Conservation (phyloP, 2,888 invertebrate species). For the Marronus borbonicus region DNA sequence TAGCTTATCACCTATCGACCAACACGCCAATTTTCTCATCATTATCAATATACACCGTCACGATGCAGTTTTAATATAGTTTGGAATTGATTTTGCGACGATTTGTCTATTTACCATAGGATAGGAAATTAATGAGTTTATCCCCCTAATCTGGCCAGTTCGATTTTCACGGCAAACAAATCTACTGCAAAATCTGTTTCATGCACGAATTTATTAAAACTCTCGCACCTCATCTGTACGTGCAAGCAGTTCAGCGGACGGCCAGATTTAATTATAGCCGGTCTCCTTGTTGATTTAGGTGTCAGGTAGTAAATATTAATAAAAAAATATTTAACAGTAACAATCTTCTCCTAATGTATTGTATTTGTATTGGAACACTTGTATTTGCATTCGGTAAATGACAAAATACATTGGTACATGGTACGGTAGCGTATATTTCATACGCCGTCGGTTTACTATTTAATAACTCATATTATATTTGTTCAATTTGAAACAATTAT, state of each 20-base stretch:
- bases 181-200: constrained; percentile 44
- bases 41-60: too few relatives aligned
- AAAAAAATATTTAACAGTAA: constrained; percentile 47
- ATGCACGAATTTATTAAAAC: constrained; percentile 49
- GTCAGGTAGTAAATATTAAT: constrained; percentile 55
- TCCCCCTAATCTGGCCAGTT: constrained; percentile 45
- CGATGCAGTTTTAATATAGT: constrained; percentile 23
- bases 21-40: background rate
- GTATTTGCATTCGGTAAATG: constrained; percentile 47
- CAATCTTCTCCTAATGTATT: constrained; percentile 42
- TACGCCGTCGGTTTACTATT: constrained; percentile 31
- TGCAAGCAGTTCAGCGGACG: constrained; percentile 46
- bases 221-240: constrained; percentile 13
- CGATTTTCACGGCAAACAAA: constrained; percentile 48
- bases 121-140: constrained; percentile 49
- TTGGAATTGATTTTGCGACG: constrained; percentile 8
- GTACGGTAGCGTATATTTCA: constrained; percentile 25
- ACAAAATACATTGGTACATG: constrained; percentile 9
- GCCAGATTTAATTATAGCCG: constrained; percentile 64
- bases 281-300: constrained; percentile 66
- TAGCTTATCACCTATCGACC: constrained; percentile 4
- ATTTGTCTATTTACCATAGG: constrained; percentile 33
- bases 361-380: constrained; percentile 50
- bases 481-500: constrained; percentile 69
- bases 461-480: constrained; percentile 61